These are phyloP conservation scores for Coregonus clupeaformis DNA, from an alignment of 2,113 vertebrate genomes.

Conservation along the genomic window DNA sequence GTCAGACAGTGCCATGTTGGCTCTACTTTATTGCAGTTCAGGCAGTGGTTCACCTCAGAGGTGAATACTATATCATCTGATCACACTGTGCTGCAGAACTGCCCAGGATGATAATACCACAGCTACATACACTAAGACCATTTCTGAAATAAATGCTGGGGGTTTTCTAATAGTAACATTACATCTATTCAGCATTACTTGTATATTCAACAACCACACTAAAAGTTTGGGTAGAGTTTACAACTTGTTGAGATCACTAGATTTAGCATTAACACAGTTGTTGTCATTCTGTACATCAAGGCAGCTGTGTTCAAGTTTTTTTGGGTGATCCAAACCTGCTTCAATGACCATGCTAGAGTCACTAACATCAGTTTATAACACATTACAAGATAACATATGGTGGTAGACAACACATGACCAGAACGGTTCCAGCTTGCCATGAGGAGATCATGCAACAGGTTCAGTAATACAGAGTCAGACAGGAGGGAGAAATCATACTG, in stretches of 20 bases:
- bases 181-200: neutral
- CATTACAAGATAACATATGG: neutral
- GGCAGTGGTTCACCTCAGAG: neutral
- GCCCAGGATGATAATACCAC: neutral
- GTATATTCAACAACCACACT: no score
- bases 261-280: neutral
- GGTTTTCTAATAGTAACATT: neutral
- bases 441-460: slow-evolving; percentile 76
- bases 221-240: neutral
- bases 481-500: slow-evolving; percentile 11
- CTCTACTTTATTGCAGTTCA: neutral
- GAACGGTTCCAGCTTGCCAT: slow-evolving; percentile 35
- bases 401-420: slow-evolving; percentile 9
- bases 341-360: neutral
- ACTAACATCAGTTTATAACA: slow-evolving; percentile 1
- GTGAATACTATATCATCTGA: neutral
- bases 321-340: neutral
- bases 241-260: neutral
- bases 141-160: no score
- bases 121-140: neutral
- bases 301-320: neutral
- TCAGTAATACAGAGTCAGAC: slow-evolving; percentile 29
- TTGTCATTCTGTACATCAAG: neutral
- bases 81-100: neutral
- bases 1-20: neutral